Evolutionary conservation across 2,113 vertebrate genomes (phyloP), one percentile per base, ranked within the genome.

Genomic region (Chamaetylas fuelleborni): DNA sequence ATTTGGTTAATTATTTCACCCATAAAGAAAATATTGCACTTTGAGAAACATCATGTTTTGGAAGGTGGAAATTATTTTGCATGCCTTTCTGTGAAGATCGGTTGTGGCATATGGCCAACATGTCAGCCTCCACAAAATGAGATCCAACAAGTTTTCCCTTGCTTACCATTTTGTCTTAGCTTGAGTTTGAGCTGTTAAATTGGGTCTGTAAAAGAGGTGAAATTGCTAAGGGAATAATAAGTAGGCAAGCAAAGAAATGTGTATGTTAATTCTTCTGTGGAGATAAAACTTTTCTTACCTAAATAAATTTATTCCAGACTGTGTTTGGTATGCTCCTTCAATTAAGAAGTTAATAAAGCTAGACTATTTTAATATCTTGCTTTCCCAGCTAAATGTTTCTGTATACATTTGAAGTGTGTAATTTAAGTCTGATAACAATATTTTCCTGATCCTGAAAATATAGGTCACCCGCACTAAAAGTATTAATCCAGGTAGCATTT

Each of bases 51-150:
- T 22, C 4, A 8, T 42, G 10, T 91, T 95, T 86, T 88, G 53
- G 56, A 70, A 91, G 65, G 38, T 11, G 6, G 51, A 87, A 94
- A 67, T 54, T 74, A 18, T 78, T 90, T 84, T 96, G 78, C 51
- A 71, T 90, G 58, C 42, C 74, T 50, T 93, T 80, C 69, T 86
- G 0, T 71, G 88, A 95, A 92, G 81, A 94, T 88, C 0, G 3
- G 22, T 91, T 73, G 50, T 96, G 91, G 89, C 87, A 61, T 54
- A 64, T 58, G 80, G 84, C 88, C 69, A 94, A 13, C 31, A 19
- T 81, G 88, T 81, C 79, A 92, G 70, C 80, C 94, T 96, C 70
- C 70, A 77, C 77, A 86, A 91, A 89, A 80, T 93, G 58, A 67
- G 62, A 73, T 82, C 53, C 60, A 81, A 7, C 53, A 84, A 88